A percentile compares a stretch with the other conserved stretches of the same genome.
Evolutionary conservation across 2,797 vertebrate genomes (phyloP).

Genomic region (Cynodonichthys magdalenae): DNA sequence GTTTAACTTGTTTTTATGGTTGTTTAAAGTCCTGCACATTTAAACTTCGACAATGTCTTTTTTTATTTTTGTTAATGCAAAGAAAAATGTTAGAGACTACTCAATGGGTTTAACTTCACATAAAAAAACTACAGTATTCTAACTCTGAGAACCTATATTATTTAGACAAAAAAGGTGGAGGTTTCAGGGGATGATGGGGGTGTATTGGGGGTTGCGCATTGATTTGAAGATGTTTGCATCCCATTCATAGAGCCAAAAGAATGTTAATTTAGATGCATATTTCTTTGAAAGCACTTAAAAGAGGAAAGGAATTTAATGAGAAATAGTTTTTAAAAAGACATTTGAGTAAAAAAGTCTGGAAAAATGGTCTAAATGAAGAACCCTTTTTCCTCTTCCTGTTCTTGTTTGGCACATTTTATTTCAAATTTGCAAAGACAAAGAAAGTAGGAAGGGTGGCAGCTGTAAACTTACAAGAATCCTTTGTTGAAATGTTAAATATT

Average conservation of each 20-base stretch:
- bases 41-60: background rate
- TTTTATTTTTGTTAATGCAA: background rate
- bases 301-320: background rate
- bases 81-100: background rate
- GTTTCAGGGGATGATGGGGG: conserved; percentile 24
- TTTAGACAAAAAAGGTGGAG: conserved; percentile 28
- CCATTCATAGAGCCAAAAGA: conserved; percentile 28
- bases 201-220: conserved; percentile 39
- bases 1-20: conserved; percentile 22
- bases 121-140: conserved; percentile 36
- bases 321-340: conserved; percentile 1
- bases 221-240: conserved; percentile 14
- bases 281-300: conserved; percentile 14
- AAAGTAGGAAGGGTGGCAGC: conserved; percentile 20
- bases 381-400: conserved; percentile 68
- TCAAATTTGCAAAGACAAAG: conserved; percentile 45
- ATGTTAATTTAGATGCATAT: conserved; percentile 54
- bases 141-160: conserved; percentile 60
- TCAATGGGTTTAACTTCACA: conserved; percentile 18
- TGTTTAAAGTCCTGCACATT: conserved; percentile 9
- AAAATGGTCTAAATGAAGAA: conserved; percentile 48
- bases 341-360: conserved; percentile 4
- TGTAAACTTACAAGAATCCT: conserved; percentile 34
- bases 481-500: conserved; percentile 2
- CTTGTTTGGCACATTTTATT: conserved; percentile 68